Evolutionary conservation across 35 echinoderm and acorn worm genomes (phyloP), one percentile per base, ranked within the genome.

Genomic region (Patiria miniata): DNA sequence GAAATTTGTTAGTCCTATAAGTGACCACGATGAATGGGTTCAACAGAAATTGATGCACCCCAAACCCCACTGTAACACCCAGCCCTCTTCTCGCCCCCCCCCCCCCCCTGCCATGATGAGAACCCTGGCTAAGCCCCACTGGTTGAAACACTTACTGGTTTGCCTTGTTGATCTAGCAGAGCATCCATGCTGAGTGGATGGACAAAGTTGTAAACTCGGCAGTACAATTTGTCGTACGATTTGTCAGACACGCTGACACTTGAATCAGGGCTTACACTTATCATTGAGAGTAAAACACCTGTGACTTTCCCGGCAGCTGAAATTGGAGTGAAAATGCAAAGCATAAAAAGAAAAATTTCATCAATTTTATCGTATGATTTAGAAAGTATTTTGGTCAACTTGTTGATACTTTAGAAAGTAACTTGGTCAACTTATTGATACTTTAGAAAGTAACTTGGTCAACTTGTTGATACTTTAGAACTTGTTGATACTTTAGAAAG

Each of bases 231-330:
- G 3, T 14, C 19, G 29, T 73, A 73, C n/a, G n/a, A n/a, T n/a
- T n/a, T n/a, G n/a, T n/a, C n/a, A n/a, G n/a, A n/a, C n/a, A n/a
- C n/a, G n/a, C n/a, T n/a, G 26, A 26, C 65, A 73, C 29, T 23
- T 23, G 65, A 73, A 34, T 73, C n/a, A 14, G 34, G 22, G 65
- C 34, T 73, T 23, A 73, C 14, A 23, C 65, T 73, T 34, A 12
- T 73, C 65, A 73, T 73, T 30, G 65, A 73, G 14, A 73, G 34
- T 30, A 73, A 34, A 10, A 73, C 34, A 26, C 65, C 65, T 73
- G 1, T 26, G 9, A 73, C 15, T 9, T 73, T 73, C 34, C 65
- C 65, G 1, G 65, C 65, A 28, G 21, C 65, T 73, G 26, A 21
- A 60, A 21, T 60, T 60, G 7, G 8, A 60, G n/a, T n/a, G n/a